Evolutionary conservation across 2,797 vertebrate genomes (phyloP).

Genomic region (Synaphobranchus kaupii): DNA sequence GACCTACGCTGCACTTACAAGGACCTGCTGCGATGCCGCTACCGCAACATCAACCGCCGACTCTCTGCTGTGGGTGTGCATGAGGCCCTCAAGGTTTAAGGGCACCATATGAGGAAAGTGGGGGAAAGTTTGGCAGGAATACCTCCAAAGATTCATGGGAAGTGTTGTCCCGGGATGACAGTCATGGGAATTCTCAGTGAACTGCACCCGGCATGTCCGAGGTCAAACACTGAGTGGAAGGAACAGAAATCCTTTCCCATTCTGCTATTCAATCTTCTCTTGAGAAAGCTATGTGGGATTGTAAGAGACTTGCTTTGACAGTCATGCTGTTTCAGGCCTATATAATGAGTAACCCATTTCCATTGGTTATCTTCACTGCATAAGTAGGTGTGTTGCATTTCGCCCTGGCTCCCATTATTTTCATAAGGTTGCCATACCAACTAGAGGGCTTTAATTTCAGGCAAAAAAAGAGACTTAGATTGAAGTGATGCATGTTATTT

Average conservation of each 20-base stretch:
- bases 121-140: background rate
- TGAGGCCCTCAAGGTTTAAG: slow-evolving; percentile 74
- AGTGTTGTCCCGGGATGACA: slow-evolving; percentile 29
- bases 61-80: slow-evolving; percentile 80
- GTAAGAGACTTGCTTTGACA: slow-evolving; percentile 55
- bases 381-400: slow-evolving; percentile 58
- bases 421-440: slow-evolving; percentile 42
- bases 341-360: slow-evolving; percentile 53
- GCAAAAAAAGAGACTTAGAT: background rate
- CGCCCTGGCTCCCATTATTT: slow-evolving; percentile 42
- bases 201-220: slow-evolving; percentile 29
- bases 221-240: slow-evolving; percentile 53
- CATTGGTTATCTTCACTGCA: slow-evolving; percentile 58
- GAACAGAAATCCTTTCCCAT: slow-evolving; percentile 34
- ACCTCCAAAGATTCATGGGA: background rate
- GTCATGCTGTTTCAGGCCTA: slow-evolving; percentile 63
- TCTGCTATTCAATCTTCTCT: slow-evolving; percentile 34
- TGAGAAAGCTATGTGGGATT: slow-evolving; percentile 34
- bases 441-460: background rate
- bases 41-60: slow-evolving; percentile 80
- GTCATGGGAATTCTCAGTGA: slow-evolving; percentile 52
- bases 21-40: slow-evolving; percentile 78
- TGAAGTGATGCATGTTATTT: slow-evolving; percentile 27
- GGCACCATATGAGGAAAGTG: background rate
- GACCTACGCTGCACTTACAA: slow-evolving; percentile 79